phyloP scores from a whole-genome alignment of 1,140 invertebrate species.

The Drosophila tani region DNA sequence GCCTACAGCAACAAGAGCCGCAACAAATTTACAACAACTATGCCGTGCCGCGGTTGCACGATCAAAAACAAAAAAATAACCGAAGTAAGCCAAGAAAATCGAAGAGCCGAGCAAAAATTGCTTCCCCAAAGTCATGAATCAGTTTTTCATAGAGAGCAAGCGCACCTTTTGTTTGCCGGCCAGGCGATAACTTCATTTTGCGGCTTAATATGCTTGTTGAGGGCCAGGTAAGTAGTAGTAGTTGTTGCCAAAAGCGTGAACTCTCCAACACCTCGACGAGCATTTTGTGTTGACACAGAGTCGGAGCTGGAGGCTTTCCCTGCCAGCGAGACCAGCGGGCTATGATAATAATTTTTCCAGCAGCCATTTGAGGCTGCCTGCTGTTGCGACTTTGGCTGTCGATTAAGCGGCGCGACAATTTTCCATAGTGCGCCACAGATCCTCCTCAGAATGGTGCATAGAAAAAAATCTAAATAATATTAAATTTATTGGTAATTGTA shows the following conservation, averaged over 20 bases:
- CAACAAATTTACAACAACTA: constrained; percentile 83
- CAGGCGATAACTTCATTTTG: constrained; percentile 80
- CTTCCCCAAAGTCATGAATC: constrained; percentile 72
- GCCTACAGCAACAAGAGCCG: constrained; percentile 60
- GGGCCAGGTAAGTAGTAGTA: constrained; percentile 74
- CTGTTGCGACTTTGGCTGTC: constrained; percentile 57
- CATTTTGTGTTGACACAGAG: constrained; percentile 74
- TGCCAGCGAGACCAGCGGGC: constrained; percentile 38
- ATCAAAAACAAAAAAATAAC: constrained; percentile 56
- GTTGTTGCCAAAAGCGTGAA: constrained; percentile 75
- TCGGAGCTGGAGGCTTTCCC: constrained; percentile 44
- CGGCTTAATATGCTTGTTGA: constrained; percentile 82
- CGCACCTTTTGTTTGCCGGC: constrained; percentile 64
- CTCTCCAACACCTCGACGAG: constrained; percentile 77
- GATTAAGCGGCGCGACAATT: constrained; percentile 81
- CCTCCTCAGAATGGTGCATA: constrained; percentile 11
- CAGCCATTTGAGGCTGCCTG: constrained; percentile 43
- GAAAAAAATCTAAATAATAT: background rate
- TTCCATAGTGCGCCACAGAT: constrained; percentile 62
- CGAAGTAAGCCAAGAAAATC: constrained; percentile 13
- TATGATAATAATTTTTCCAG: constrained; percentile 79
- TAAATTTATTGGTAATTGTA: no score
- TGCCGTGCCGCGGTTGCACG: constrained; percentile 76
- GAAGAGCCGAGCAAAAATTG: constrained; percentile 42
- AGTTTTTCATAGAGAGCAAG: constrained; percentile 75